Base-by-base conservation (phyloP, 2,797 vertebrate genomes). In the Etheostoma perlongum region DNA sequence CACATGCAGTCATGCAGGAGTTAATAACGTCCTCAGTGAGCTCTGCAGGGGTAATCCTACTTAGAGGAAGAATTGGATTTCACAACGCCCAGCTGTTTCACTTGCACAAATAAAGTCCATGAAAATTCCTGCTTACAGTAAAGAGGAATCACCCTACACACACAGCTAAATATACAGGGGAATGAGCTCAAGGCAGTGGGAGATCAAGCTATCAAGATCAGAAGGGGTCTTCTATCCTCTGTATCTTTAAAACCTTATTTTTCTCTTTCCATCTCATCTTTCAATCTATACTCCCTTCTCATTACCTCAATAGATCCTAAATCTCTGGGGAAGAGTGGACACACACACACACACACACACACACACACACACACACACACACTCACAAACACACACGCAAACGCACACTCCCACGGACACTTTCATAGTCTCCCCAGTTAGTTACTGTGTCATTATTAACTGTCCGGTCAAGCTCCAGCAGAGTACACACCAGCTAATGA, bases 41-140 rank as follows among this genome's bases (percentile, higher is more conserved):
- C 75, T 83, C 82, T 74, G 62, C 21, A 67, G 60, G 78, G 79
- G 67, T 78, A 72, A 72, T 85, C 79, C 46, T 63, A 74, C 79
- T 89, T 82, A 81, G 64, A 87, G 47, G 55, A 67, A 57, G 54
- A 78, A 52, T 86, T 67, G 69, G 64, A 79, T 92, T 91, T 91
- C 88, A 89, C 85, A 87, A 86, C 30, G 54, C 48, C 76, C 76
- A 86, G 87, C 85, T 85, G 74, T 80, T 86, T 87, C 59, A 74
- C 79, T 86, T 67, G 27, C 77, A 85, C 73, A 78, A 85, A 70
- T 64, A 81, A 83, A 81, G 66, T 46, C 59, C 63, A 76, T 89
- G 82, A 88, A 87, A 81, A 88, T 89, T 83, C 81, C 73, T 74
- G 74, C 76, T 75, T 77, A 83, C 53, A 30, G 69, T 76, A 52